Base-by-base conservation (phyloP, 2,113 vertebrate species). In the Chunga burmeisteri region DNA sequence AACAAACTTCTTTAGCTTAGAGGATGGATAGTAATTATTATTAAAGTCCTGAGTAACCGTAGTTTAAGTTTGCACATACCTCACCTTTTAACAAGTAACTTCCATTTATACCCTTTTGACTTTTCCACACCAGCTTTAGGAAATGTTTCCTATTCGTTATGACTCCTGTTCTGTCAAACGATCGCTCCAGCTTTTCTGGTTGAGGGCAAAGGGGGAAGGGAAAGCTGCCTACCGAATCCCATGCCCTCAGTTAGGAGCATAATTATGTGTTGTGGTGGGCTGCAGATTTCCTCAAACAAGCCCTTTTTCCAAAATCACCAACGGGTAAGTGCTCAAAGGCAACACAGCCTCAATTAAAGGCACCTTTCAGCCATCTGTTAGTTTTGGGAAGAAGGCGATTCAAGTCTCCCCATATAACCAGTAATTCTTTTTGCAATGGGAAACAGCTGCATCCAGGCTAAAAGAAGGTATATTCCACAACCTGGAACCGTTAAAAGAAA, bases 391-490 rank as follows among this genome's bases (percentile, higher is more conserved):
- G 75, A 47, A 46, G 29, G 79, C 1, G 3, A 81, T n/a, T 84
- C n/a, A 32, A 78, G 50, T 9, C 50, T 88, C 66, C n/a, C 38
- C 63, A 16, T 38, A 90, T 46, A 87, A 67, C 12, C 81, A 84
- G 26, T 4, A 71, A 53, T 67, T 89, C 61, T 77, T 63, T 38
- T 40, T 52, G 84, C 9, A 2, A 86, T 49, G 75, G 79, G 67
- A 63, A 96, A 92, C 85, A 94, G 79, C 89, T 93, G 92, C 73
- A 62, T 17, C 36, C 68, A 49, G 63, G 55, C 74, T 94, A 75
- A 66, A 93, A 74, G 25, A 50, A 71, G 46, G 79, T 40, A 73
- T 68, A 83, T 86, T 52, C 63, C 58, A 83, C 63, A 94, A 78
- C 10, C 47, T 75, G 80, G 42, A 72, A 82, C 68, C 29, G 61